phyloP scores from a whole-genome alignment of 64 coral and sea anemone genomes.

The Dendrophyllia cribrosa region DNA sequence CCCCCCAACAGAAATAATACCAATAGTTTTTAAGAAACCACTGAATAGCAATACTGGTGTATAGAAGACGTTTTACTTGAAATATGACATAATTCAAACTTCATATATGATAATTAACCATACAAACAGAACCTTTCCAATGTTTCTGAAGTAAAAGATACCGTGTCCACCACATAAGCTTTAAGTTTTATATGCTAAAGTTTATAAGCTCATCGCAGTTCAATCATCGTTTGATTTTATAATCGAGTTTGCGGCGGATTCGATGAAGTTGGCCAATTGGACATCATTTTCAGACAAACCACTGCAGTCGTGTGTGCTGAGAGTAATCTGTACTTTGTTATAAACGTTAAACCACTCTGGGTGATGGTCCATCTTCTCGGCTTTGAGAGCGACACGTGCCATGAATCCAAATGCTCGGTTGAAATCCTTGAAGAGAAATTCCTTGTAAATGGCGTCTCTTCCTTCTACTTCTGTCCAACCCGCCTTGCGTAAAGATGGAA shows the following conservation, averaged over 20 bases:
- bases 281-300: constrained; percentile 93
- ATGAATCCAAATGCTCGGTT: constrained; percentile 98
- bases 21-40: too few species aligned
- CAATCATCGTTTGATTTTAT: neutral
- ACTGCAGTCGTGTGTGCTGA: constrained; percentile 92
- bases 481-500: constrained; percentile 60
- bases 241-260: constrained; percentile 70
- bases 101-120: too few species aligned
- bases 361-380: constrained; percentile 99
- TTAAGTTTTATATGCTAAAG: too few species aligned
- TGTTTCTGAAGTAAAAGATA: too few species aligned
- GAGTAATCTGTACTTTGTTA: constrained; percentile 98
- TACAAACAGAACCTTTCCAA: too few species aligned
- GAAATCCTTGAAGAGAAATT: constrained; percentile 97
- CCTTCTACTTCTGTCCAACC: constrained; percentile 91
- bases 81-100: too few species aligned
- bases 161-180: too few species aligned
- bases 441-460: constrained; percentile 95
- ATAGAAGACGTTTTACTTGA: too few species aligned
- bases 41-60: too few species aligned
- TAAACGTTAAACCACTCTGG: constrained; percentile 99
- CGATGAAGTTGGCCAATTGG: constrained; percentile 92
- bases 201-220: neutral
- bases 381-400: constrained; percentile 91
- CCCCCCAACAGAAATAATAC: too few species aligned